phyloP scores from a whole-genome alignment of 2,888 invertebrate genomes.

The Melikaiella ostensackeni region DNA sequence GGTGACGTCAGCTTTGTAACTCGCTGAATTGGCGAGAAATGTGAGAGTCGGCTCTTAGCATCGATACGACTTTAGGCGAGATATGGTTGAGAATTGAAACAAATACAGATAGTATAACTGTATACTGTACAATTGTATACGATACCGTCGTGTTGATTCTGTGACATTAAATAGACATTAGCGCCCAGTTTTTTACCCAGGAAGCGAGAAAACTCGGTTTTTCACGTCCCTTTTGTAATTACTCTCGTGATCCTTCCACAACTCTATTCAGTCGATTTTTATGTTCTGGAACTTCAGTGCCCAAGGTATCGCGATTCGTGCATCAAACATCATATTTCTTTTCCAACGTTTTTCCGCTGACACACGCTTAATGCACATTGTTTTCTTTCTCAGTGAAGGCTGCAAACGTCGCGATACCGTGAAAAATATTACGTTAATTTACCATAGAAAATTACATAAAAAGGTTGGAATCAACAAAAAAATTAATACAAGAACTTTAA shows the following conservation, averaged over 20 bases:
- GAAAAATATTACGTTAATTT: background rate
- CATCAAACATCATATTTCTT: slow-evolving; percentile 4
- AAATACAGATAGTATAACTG: background rate
- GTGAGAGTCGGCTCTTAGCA: slow-evolving; percentile 57
- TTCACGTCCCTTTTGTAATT: slow-evolving; percentile 31
- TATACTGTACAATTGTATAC: background rate
- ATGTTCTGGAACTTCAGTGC: background rate
- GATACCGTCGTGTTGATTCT: slow-evolving; percentile 17
- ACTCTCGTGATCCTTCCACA: slow-evolving; percentile 21
- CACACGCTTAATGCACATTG: slow-evolving; percentile 6
- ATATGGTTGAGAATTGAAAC: slow-evolving; percentile 21
- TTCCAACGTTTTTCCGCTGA: background rate
- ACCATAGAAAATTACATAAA: background rate
- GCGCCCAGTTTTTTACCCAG: slow-evolving; percentile 6
- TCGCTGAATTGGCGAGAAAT: slow-evolving; percentile 74
- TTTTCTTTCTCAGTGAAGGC: background rate
- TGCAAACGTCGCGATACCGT: background rate
- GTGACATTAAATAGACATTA: slow-evolving; percentile 31
- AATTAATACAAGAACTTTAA: background rate
- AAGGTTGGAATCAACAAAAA: background rate
- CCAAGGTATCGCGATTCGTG: background rate
- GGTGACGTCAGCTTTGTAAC: slow-evolving; percentile 73
- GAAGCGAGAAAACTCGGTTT: slow-evolving; percentile 23
- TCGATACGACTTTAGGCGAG: slow-evolving; percentile 45
- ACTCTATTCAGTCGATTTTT: slow-evolving; percentile 17